phyloP scores from a whole-genome alignment of 2,113 vertebrate genomes.

The Boulengeromyrus knoepffleri region DNA sequence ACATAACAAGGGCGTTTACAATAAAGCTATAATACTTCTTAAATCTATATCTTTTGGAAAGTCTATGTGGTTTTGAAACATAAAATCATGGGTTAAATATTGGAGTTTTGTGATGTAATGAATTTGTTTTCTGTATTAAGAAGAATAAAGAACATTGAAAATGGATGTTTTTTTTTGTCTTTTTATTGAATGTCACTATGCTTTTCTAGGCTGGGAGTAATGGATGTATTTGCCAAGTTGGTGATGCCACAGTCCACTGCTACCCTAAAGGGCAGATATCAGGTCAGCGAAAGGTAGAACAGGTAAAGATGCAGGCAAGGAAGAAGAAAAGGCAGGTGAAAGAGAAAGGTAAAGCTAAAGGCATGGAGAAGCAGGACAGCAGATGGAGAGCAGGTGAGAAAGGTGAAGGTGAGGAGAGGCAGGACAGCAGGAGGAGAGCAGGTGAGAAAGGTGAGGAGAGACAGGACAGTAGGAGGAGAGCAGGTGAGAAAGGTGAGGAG shows the following conservation, averaged over 20 bases:
- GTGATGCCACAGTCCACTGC: neutral
- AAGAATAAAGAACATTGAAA: neutral
- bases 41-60: neutral
- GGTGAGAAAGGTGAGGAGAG: slow-evolving; percentile 44
- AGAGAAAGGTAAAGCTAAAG: neutral
- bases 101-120: neutral
- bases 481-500: slow-evolving; percentile 45
- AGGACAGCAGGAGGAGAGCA: neutral
- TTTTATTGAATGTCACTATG: neutral
- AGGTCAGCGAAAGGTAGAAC: neutral
- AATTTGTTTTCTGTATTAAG: neutral
- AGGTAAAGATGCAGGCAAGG: neutral
- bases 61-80: neutral
- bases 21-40: neutral
- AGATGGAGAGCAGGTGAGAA: slow-evolving; percentile 28
- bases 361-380: neutral
- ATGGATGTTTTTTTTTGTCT: neutral
- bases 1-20: neutral
- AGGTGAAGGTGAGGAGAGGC: slow-evolving; percentile 35
- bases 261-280: neutral
- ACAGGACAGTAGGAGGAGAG: neutral
- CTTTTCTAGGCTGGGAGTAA: neutral
- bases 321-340: neutral
- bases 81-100: neutral
- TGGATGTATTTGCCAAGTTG: neutral